These are phyloP conservation scores for Scolanthus callimorphus DNA, from an alignment of 92 coral and sea anemone genomes.

Conservation along the genomic window DNA sequence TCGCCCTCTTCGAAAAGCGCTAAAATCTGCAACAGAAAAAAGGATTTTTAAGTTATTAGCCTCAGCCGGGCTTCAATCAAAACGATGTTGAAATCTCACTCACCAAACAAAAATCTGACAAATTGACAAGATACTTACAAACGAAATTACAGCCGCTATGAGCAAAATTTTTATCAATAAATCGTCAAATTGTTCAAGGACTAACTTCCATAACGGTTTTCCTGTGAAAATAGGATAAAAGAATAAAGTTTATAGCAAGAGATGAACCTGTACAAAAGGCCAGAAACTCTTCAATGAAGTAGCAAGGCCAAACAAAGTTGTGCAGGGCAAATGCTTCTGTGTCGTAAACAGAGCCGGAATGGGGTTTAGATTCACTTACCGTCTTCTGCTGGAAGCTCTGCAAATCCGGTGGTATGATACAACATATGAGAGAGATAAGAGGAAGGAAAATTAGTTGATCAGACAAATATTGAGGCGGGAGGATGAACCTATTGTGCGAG, in stretches of 20 bases:
- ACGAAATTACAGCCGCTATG: constrained; percentile 93
- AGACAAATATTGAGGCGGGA: neutral
- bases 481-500: neutral
- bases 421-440: constrained; percentile 19
- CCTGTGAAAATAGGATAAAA: constrained; percentile 56
- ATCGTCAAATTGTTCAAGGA: constrained; percentile 95
- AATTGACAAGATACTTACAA: constrained; percentile 56
- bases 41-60: neutral
- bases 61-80: neutral
- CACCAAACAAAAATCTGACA: no score
- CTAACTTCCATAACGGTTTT: constrained; percentile 93
- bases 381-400: constrained; percentile 90
- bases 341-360: neutral
- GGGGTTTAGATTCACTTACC: constrained; percentile 36
- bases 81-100: neutral
- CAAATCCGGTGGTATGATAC: neutral
- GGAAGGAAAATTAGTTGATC: constrained; percentile 6
- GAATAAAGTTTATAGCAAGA: neutral
- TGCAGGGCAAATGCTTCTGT: neutral
- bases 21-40: constrained; percentile 50
- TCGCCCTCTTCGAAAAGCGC: constrained; percentile 97
- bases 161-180: constrained; percentile 91
- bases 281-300: neutral
- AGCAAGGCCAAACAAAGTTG: neutral
- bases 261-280: neutral